phyloP scores from a whole-genome alignment of 1,140 invertebrate species.

The Neodiprion pinetum region DNA sequence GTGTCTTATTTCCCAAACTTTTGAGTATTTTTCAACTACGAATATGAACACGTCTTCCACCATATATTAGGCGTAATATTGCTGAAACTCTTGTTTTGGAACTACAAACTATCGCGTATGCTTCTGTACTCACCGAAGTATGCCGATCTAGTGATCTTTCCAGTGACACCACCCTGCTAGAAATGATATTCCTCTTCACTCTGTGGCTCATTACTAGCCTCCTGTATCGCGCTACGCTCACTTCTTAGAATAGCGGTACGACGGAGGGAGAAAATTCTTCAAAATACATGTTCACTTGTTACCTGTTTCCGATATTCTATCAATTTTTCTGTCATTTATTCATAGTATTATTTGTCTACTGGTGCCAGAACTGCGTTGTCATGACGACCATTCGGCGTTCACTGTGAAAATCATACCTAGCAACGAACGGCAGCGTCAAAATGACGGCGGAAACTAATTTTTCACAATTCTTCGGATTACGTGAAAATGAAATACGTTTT shows the following conservation, averaged over 20 bases:
- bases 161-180: conserved; percentile 15
- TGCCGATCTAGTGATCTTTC: conserved; percentile 33
- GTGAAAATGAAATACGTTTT: no score
- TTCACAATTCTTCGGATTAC: not conserved
- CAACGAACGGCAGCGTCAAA: not conserved
- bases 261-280: no score
- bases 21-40: conserved; percentile 16
- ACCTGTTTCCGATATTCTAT: not conserved
- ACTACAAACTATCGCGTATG: conserved; percentile 42
- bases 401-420: not conserved
- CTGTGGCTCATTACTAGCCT: not conserved
- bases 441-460: not conserved
- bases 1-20: conserved; percentile 20
- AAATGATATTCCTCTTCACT: not conserved
- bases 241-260: no score
- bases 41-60: not conserved
- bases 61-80: not conserved
- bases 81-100: conserved; percentile 40
- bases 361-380: conserved; percentile 9
- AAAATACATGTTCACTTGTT: no score
- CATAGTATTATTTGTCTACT: not conserved
- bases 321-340: not conserved
- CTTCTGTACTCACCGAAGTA: conserved; percentile 28
- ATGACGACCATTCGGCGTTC: conserved; percentile 12
- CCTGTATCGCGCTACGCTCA: no score